phyloP scores from a whole-genome alignment of 2,797 vertebrate genomes.

The Somateria mollissima region DNA sequence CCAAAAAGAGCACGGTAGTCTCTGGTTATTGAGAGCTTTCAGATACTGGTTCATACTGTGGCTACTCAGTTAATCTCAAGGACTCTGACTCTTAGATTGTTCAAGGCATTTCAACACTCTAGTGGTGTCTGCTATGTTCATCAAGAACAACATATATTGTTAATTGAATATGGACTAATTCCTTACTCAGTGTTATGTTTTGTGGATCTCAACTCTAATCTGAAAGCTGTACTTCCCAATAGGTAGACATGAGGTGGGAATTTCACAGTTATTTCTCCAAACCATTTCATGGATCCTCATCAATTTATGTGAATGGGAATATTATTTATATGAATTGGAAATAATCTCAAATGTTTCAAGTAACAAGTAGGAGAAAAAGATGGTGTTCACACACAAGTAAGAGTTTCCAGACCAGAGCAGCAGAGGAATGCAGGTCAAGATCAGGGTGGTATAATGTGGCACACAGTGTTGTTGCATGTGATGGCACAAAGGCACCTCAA shows the following conservation, averaged over 20 bases:
- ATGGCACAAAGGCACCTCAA: rapidly evolving
- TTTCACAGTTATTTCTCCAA: not conserved
- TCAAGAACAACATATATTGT: not conserved
- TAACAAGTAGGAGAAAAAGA: not conserved
- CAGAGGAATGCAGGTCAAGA: not conserved
- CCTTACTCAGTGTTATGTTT: not conserved
- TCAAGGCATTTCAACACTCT: not conserved
- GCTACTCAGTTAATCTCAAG: not conserved
- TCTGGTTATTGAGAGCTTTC: not conserved
- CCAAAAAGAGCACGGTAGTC: not conserved
- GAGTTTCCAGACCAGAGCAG: not conserved
- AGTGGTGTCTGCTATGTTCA: not conserved
- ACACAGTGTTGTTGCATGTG: not conserved
- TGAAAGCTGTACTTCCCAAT: not conserved
- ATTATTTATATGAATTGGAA: not conserved
- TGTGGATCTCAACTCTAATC: not conserved
- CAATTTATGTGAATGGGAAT: not conserved
- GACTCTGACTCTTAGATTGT: not conserved
- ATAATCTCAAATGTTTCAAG: not conserved
- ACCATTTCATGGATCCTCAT: not conserved
- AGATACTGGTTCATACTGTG: not conserved
- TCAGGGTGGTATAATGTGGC: not conserved
- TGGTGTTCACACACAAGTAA: not conserved
- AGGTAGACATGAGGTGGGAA: not conserved
- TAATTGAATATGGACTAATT: not conserved